These are phyloP conservation scores for Lophura nycthemera DNA, from an alignment of 2,113 vertebrate genomes.

Conservation along the genomic window DNA sequence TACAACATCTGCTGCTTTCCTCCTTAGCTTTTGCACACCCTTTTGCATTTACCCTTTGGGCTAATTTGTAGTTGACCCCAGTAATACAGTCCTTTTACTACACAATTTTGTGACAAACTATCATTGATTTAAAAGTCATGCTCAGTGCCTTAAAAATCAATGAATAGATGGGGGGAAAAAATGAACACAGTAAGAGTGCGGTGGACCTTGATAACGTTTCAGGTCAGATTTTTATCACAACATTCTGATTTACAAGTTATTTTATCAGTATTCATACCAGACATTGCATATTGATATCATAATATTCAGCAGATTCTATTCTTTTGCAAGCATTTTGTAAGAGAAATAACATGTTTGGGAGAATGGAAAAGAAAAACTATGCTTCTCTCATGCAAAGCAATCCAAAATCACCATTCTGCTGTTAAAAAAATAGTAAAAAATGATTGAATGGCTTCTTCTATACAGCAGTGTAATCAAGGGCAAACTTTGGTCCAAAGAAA, in stretches of 20 bases:
- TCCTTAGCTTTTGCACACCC: slow-evolving; percentile 34
- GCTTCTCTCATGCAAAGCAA: not conserved
- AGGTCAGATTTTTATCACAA: slow-evolving; percentile 67
- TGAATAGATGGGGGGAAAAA: slow-evolving; percentile 5
- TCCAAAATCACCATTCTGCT: not conserved
- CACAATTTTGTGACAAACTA: slow-evolving; percentile 68
- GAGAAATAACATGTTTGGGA: slow-evolving; percentile 46
- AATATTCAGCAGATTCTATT: slow-evolving; percentile 39
- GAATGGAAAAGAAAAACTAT: slow-evolving; percentile 20
- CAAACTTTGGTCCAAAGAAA: not conserved
- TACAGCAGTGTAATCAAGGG: not conserved
- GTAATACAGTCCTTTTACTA: slow-evolving; percentile 66
- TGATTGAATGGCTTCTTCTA: not conserved
- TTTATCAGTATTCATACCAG: slow-evolving; percentile 66
- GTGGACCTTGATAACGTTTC: slow-evolving; percentile 65
- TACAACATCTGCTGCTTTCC: slow-evolving; percentile 14
- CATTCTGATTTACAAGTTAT: slow-evolving; percentile 71
- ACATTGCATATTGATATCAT: slow-evolving; percentile 37
- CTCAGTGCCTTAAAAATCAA: slow-evolving; percentile 73
- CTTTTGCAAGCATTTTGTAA: slow-evolving; percentile 53
- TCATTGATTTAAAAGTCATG: slow-evolving; percentile 76
- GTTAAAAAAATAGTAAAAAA: not conserved
- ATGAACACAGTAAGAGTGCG: not conserved
- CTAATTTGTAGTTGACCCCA: slow-evolving; percentile 77
- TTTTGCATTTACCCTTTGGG: slow-evolving; percentile 70